Evolutionary conservation across 2,888 invertebrate species (phyloP), one percentile per base, ranked within the genome.

Genomic region (Sarcophaga subvicina): DNA sequence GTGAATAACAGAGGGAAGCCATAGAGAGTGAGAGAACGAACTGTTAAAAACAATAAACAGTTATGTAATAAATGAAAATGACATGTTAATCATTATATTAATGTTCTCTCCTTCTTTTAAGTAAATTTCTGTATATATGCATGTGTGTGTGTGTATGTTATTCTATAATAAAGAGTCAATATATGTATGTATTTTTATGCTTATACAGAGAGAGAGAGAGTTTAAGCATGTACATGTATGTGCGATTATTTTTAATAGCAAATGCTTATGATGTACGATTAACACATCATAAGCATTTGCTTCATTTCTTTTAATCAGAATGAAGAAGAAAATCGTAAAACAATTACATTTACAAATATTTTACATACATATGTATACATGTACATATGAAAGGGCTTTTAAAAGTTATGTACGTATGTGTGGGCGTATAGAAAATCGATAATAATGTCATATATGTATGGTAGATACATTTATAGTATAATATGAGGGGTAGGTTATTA

Each of bases 41-140:
- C 47, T 37, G 27, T 67, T 60, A 27, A 22, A 54, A 78, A 67
- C 6, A 54, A 45, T 67, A 20, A 54, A 14, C 22, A 20, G 45
- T 62, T 14, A 27, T 49, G 63, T 60, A 83, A 72, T 86, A 76
- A 80, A 83, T 80, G 63, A 77, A 76, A 80, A 86, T 72, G 67
- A 82, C 71, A 72, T 83, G 77, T 77, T 83, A 86, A 82, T 81
- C 49, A 77, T 70, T 75, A 69, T 62, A 69, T 62, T 47, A 49
- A 47, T 75, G 62, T 49, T 25, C 3, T 17, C 54, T 17, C 14
- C 17, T 14, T 54, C 17, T 54, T 27, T 49, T 8, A 49, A 27
- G 49, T 69, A n/a, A 2, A 37, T 37, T 37, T 54, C 4, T 62
- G n/a, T 45, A 25, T 11, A 14, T 14, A 49, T 2, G 10, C 4